Evolutionary conservation across 2,113 vertebrate genomes (phyloP).

Genomic region (Ochotona princeps): DNA sequence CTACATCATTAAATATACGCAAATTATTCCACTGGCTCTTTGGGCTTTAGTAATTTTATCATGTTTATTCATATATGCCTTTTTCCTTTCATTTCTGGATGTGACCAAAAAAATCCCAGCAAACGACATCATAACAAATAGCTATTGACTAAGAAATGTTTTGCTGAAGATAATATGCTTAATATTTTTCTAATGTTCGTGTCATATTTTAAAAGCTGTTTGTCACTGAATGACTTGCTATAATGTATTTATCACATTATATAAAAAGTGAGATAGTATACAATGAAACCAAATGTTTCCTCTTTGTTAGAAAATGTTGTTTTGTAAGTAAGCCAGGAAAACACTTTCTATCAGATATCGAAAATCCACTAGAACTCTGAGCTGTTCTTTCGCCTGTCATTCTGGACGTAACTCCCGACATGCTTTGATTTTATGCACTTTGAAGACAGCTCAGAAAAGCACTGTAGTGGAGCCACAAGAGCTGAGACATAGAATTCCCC

Average conservation of each 20-base stretch:
- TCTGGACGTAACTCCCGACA: not conserved
- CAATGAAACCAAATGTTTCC: not conserved
- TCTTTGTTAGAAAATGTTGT: not conserved
- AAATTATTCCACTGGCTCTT: conserved; percentile 9
- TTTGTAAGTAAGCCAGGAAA: not conserved
- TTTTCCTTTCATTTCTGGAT: conserved; percentile 38
- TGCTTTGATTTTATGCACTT: conserved; percentile 1
- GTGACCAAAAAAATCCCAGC: not conserved
- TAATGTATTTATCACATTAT: conserved; percentile 37
- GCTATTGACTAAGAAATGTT: conserved; percentile 48
- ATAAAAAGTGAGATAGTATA: conserved; percentile 25
- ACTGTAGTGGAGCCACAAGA: not conserved
- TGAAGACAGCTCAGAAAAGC: conserved; percentile 25
- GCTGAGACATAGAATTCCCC: not conserved
- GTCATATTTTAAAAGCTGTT: conserved; percentile 60
- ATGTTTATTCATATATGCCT: not conserved
- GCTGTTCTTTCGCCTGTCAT: not conserved
- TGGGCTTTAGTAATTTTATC: conserved; percentile 38
- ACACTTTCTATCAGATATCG: not conserved
- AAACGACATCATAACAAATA: conserved; percentile 27
- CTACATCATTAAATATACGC: not conserved
- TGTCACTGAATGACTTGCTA: conserved; percentile 46
- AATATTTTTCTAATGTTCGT: conserved; percentile 53
- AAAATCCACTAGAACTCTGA: not conserved
- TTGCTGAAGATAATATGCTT: conserved; percentile 18